These are phyloP conservation scores for Chaetodon auriga DNA, from an alignment of 2,113 vertebrate genomes.

Conservation along the genomic window DNA sequence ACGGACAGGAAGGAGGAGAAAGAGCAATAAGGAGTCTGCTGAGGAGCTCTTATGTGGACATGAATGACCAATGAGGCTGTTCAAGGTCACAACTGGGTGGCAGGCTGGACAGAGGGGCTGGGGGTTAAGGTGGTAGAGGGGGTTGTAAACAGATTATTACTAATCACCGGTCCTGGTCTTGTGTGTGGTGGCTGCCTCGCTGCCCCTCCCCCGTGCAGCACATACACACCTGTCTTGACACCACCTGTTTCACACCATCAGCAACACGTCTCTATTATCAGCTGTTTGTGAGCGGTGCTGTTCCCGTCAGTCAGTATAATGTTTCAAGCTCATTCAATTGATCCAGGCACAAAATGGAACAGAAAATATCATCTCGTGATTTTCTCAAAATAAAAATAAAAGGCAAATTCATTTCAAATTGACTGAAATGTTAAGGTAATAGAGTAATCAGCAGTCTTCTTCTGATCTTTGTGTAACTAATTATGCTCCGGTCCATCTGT, in stretches of 20 bases:
- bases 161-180: constrained; percentile 65
- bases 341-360: background rate
- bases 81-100: constrained; percentile 29
- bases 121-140: constrained; percentile 8
- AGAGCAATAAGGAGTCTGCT: background rate
- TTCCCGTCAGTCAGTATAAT: background rate
- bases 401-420: too few species aligned
- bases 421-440: background rate
- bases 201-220: constrained; percentile 45
- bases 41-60: background rate
- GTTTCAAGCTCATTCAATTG: background rate
- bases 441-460: background rate
- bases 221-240: constrained; percentile 33
- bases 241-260: constrained; percentile 10
- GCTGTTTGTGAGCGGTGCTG: background rate
- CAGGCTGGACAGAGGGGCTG: constrained; percentile 19
- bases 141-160: constrained; percentile 75
- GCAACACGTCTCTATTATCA: constrained; percentile 15
- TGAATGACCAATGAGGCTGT: constrained; percentile 3
- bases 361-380: background rate
- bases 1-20: background rate
- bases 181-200: background rate
- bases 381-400: constrained; percentile 8
- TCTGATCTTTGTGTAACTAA: constrained; percentile 41
- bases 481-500: constrained; percentile 35